These are phyloP conservation scores for Diarsia dahlii DNA, from an alignment of 2,888 invertebrate genomes.

Conservation along the genomic window DNA sequence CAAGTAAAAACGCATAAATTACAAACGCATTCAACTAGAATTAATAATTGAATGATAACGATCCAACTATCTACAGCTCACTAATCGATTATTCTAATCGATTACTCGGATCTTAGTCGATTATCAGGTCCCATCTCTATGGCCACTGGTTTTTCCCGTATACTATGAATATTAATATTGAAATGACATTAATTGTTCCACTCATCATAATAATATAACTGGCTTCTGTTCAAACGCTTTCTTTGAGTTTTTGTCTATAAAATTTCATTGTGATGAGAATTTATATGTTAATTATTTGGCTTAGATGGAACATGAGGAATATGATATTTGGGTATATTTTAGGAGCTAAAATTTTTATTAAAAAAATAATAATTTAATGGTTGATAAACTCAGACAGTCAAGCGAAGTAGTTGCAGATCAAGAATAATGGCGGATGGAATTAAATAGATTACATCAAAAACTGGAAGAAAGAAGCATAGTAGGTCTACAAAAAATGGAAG, in stretches of 20 bases:
- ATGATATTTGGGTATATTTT: conserved; percentile 17
- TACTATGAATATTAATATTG: conserved; percentile 60
- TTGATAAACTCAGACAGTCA: background rate
- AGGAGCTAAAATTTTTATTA: conserved; percentile 4
- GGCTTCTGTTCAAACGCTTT: conserved; percentile 68
- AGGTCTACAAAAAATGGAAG: background rate
- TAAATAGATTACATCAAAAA: background rate
- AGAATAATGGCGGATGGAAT: background rate
- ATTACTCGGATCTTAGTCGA: conserved; percentile 37
- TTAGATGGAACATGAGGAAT: conserved; percentile 5
- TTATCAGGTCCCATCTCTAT: conserved; percentile 62
- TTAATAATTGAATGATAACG: conserved; percentile 43
- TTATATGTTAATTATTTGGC: background rate
- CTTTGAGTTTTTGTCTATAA: conserved; percentile 51
- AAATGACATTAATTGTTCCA: conserved; percentile 65
- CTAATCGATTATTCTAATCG: conserved; percentile 58
- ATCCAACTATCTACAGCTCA: conserved; percentile 30
- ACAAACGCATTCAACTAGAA: conserved; percentile 27
- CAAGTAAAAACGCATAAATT: conserved; percentile 17
- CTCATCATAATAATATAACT: conserved; percentile 73
- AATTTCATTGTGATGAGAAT: conserved; percentile 24
- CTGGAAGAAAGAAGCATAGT: background rate
- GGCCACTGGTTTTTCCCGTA: conserved; percentile 51
- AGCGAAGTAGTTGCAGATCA: background rate
- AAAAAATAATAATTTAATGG: background rate